These are phyloP conservation scores for Caenorhabditis afra DNA, from an alignment of 2,888 invertebrate genomes.

Conservation along the genomic window DNA sequence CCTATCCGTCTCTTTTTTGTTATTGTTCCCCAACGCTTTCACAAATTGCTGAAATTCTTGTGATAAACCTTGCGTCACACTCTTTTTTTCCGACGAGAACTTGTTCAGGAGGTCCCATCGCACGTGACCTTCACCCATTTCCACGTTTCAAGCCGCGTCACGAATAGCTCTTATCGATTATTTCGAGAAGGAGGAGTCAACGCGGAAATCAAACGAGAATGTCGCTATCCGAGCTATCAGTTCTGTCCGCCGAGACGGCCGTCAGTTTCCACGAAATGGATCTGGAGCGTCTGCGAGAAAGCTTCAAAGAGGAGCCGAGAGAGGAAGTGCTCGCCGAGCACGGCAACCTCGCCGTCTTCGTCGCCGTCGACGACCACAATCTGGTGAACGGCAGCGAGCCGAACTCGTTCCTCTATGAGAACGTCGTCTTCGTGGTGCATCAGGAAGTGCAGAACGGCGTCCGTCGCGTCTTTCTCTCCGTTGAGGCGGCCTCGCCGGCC, in stretches of 20 bases:
- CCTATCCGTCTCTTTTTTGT: constrained; percentile 10
- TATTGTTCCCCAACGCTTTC: too few species aligned
- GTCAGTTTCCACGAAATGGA: constrained; percentile 52
- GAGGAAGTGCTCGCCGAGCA: not conserved
- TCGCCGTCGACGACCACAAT: constrained; percentile 59
- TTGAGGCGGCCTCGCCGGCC: constrained; percentile 30
- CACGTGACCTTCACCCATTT: constrained; percentile 12
- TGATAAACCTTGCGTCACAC: too few species aligned
- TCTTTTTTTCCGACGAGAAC: too few species aligned
- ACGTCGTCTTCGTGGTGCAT: constrained; percentile 37
- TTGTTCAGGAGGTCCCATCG: too few species aligned
- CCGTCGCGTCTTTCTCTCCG: constrained; percentile 28
- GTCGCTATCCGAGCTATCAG: constrained; percentile 56
- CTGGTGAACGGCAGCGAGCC: constrained; percentile 18
- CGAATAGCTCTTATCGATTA: not conserved
- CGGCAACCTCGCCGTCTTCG: constrained; percentile 20
- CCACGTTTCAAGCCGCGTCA: not conserved
- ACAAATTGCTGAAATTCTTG: too few species aligned
- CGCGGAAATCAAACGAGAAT: constrained; percentile 33
- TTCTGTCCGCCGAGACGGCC: constrained; percentile 57
- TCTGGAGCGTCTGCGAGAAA: constrained; percentile 31
- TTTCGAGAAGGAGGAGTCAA: constrained; percentile 22
- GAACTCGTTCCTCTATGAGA: constrained; percentile 42
- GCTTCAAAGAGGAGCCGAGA: constrained; percentile 6
- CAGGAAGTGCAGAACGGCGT: constrained; percentile 15